Base-by-base conservation (phyloP, 2,888 invertebrate genomes). In the Seira ritae region DNA sequence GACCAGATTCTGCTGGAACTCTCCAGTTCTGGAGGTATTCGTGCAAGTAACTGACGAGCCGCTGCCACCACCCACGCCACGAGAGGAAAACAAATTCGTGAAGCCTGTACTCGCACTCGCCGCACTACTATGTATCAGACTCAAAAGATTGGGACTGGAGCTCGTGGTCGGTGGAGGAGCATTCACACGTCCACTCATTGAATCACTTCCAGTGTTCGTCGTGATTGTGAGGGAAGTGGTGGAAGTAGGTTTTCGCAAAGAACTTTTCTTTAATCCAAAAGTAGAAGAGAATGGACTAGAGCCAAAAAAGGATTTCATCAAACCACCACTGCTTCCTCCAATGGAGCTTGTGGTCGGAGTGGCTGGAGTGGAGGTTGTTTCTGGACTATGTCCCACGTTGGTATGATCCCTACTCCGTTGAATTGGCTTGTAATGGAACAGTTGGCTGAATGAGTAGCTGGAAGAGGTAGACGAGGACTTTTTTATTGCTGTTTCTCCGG, bases 101-200 rank as follows among this genome's bases (percentile, higher is more conserved):
- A 83, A 84, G 19, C 84, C 79, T 60, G 50, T 75, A 15, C 79
- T 74, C 3, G 84, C 78, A 78, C 80, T 85, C 17, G 80, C 79
- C 1, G 85, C 81, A 68, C 79, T 75, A 68, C 82, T 82, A 17
- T 85, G 85, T 8, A 85, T 79, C 19, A 87, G 62, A 69, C 85
- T 87, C 1, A 85, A 77, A 1, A 87, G 80, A 24, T 87, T 87
- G 1, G 87, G 87, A 67, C 85, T 85, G 50, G 84, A 84, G 31
- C 81, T 82, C 12, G 87, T 87, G 1, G 87, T 87, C 0, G 87
- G 87, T 12, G 87, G 87, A 8, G 85, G 82, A 10, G 60, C 74
- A 24, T 68, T 78, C 3, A 65, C 23, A 4, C 83, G 69, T 3
- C 82, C 82, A 37, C 83, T 78, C 0, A 78, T 20, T 0, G 83